Conservation (phyloP, 2,113 vertebrate genomes). For the Thymallus thymallus region DNA sequence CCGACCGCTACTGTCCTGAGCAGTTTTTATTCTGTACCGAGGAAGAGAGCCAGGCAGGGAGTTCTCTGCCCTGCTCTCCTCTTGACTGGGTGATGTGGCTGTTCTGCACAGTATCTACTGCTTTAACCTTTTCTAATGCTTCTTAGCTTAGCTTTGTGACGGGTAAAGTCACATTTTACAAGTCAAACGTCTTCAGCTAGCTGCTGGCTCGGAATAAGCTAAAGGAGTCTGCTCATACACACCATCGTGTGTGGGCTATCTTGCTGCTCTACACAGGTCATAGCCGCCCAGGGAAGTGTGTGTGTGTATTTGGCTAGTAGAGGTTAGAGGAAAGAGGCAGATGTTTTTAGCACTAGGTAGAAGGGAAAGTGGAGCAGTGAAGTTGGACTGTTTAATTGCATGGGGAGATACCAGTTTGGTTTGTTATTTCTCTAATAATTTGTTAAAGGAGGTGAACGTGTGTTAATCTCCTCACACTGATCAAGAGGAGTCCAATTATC, state of each 20-base stretch:
- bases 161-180: no score
- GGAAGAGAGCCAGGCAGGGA: no score
- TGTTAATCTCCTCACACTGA: slow-evolving; percentile 6
- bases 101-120: no score
- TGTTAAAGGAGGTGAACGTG: background rate
- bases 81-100: no score
- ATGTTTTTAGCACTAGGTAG: no score
- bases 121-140: no score
- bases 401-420: background rate
- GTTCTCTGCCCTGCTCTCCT: no score
- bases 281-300: background rate
- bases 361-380: background rate
- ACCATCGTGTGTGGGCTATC: background rate
- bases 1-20: no score
- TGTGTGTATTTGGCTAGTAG: background rate
- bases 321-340: no score
- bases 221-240: background rate
- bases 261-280: background rate
- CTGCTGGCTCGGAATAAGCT: background rate
- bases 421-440: background rate
- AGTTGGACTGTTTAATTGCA: background rate
- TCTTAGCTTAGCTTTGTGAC: no score
- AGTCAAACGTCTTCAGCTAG: no score
- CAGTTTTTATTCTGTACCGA: no score
- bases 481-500: slow-evolving; percentile 49